Percentiles rank a stretch among this genome's conserved stretches.
Evolutionary conservation across 2,797 vertebrate genomes (phyloP).

Genomic region (Podarcis lilfordi): DNA sequence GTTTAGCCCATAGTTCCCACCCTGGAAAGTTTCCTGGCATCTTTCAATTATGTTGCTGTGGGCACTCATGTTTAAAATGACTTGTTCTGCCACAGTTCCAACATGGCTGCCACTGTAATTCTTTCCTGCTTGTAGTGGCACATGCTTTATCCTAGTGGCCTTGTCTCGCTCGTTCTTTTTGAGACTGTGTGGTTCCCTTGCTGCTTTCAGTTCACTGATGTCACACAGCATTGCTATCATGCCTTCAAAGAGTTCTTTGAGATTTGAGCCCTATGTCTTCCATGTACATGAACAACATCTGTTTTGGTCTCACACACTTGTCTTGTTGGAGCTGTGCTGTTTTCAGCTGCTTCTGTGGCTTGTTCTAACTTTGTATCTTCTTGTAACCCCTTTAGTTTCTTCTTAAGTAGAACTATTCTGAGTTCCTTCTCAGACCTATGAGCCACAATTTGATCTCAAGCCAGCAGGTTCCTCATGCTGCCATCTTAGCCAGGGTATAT

Average conservation of each 20-base stretch:
- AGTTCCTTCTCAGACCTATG: neutral
- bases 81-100: neutral
- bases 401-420: neutral
- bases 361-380: neutral
- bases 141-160: neutral
- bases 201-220: neutral
- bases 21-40: neutral
- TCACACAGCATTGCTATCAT: neutral
- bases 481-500: neutral
- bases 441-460: neutral
- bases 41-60: neutral
- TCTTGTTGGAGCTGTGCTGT: neutral
- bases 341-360: neutral
- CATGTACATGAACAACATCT: neutral
- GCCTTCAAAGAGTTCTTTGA: neutral
- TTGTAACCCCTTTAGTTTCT: neutral
- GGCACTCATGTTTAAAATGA: neutral
- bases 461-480: neutral
- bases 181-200: neutral
- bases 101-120: neutral
- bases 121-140: neutral
- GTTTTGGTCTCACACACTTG: too few relatives aligned
- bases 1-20: slow-evolving; percentile 20
- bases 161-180: neutral
- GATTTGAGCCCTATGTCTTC: neutral